Evolutionary conservation across 1,140 invertebrate species (phyloP).

Genomic region (Drosophila varians): DNA sequence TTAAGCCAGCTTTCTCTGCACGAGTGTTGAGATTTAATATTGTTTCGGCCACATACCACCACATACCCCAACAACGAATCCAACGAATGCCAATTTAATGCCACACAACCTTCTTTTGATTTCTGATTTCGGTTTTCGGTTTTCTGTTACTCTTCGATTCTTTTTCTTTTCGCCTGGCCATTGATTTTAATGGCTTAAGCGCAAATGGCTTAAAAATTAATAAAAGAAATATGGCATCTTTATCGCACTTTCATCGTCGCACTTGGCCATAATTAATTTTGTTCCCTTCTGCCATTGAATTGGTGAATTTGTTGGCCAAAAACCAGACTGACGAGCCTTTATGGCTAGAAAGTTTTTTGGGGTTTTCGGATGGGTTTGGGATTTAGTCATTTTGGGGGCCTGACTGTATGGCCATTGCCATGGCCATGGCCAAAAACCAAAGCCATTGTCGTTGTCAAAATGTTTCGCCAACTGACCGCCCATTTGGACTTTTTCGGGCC

Average conservation of each 20-base stretch:
- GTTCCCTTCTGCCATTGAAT: slow-evolving; percentile 36
- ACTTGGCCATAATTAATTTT: slow-evolving; percentile 77
- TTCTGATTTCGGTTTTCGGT: not conserved
- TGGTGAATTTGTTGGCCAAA: slow-evolving; percentile 32
- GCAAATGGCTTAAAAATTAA: slow-evolving; percentile 59
- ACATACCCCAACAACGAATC: slow-evolving; percentile 9
- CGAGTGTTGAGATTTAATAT: slow-evolving; percentile 79
- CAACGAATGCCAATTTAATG: slow-evolving; percentile 48
- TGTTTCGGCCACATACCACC: slow-evolving; percentile 58
- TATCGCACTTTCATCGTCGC: slow-evolving; percentile 76
- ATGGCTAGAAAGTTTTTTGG: slow-evolving; percentile 70
- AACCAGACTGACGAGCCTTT: slow-evolving; percentile 54
- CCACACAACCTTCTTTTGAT: slow-evolving; percentile 15
- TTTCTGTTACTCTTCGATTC: slow-evolving; percentile 33
- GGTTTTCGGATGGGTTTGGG: slow-evolving; percentile 28
- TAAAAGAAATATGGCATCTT: slow-evolving; percentile 57
- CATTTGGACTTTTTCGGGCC: slow-evolving; percentile 62
- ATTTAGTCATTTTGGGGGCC: not conserved
- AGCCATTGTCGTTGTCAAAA: slow-evolving; percentile 59
- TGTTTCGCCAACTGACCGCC: slow-evolving; percentile 73
- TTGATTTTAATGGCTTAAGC: slow-evolving; percentile 73
- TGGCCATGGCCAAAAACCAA: no score
- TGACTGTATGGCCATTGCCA: slow-evolving; percentile 29
- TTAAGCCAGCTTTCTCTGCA: slow-evolving; percentile 72
- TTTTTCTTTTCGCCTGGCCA: slow-evolving; percentile 39